Evolutionary conservation across 2,797 vertebrate species (phyloP).

Genomic region (Novumbra hubbsi): DNA sequence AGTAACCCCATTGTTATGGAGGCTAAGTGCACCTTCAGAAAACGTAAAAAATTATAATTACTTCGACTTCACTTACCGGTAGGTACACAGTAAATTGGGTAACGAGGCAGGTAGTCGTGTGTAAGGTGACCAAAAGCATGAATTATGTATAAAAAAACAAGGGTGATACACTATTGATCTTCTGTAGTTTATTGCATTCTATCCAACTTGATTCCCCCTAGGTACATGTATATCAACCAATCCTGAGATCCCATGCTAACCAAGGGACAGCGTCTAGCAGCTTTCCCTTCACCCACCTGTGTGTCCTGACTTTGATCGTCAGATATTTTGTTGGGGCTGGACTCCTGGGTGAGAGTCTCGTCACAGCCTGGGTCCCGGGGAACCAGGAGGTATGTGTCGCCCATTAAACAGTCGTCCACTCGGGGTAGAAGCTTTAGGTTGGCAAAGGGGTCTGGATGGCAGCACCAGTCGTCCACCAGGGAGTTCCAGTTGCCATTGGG

Average conservation of each 20-base stretch:
- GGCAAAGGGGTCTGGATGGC: conserved; percentile 91
- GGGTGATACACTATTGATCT: not conserved
- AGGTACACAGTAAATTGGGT: not conserved
- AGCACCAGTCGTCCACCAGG: conserved; percentile 96
- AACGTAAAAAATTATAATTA: not conserved
- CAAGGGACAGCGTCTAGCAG: not conserved
- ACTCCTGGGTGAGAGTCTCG: conserved; percentile 57
- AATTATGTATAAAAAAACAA: not conserved
- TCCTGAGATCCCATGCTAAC: no score
- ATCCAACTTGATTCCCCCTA: no score
- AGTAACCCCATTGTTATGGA: not conserved
- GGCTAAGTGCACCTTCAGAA: not conserved
- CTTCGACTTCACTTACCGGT: not conserved
- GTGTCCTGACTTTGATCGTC: conserved; percentile 37
- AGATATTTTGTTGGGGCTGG: conserved; percentile 48
- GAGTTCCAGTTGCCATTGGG: conserved; percentile 90
- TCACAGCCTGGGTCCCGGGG: conserved; percentile 67
- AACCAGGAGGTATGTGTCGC: conserved; percentile 86
- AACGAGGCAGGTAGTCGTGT: not conserved
- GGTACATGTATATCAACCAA: no score
- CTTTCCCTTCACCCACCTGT: conserved; percentile 55
- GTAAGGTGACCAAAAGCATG: not conserved
- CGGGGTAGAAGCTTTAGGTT: conserved; percentile 78
- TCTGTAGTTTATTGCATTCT: not conserved
- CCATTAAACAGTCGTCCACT: conserved; percentile 86